These are phyloP conservation scores for Bostrychus sinensis DNA, from an alignment of 2,113 vertebrate species.

Conservation along the genomic window DNA sequence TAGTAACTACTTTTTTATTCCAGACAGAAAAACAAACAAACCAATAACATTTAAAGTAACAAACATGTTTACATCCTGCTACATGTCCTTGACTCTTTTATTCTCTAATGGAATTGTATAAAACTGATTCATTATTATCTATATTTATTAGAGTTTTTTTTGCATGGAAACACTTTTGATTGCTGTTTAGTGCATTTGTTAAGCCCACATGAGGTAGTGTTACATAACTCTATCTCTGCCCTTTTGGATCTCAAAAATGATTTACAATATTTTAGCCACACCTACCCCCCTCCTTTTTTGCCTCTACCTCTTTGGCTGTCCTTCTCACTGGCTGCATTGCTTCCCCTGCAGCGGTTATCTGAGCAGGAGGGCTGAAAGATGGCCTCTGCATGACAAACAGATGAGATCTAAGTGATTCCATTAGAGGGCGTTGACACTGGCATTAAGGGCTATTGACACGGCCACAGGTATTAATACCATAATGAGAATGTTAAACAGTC, in stretches of 20 bases:
- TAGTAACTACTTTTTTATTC: background rate
- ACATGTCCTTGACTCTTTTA: background rate
- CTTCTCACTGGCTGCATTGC: slow-evolving; percentile 31
- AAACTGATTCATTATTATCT: no score
- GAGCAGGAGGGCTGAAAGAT: slow-evolving; percentile 48
- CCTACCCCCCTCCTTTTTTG: background rate
- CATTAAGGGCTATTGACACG: slow-evolving; percentile 64
- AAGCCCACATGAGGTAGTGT: background rate
- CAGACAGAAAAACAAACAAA: background rate
- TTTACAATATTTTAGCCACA: background rate
- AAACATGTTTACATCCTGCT: background rate
- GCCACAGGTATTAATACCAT: slow-evolving; percentile 72
- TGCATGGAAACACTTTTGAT: no score
- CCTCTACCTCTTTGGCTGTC: slow-evolving; percentile 5
- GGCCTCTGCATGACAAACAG: slow-evolving; percentile 52
- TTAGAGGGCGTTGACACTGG: slow-evolving; percentile 63
- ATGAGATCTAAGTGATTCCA: slow-evolving; percentile 57
- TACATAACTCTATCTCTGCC: slow-evolving; percentile 3
- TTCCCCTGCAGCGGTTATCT: slow-evolving; percentile 34
- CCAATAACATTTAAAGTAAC: background rate
- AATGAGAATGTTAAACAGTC: slow-evolving; percentile 63
- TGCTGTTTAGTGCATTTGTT: background rate
- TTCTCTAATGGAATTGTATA: no score
- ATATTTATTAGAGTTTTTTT: no score
- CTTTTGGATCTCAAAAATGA: background rate